Percentiles rank a stretch among this genome's conserved stretches.
Evolutionary conservation across 2,797 vertebrate species (phyloP).

Genomic region (Phrynocephalus forsythii): DNA sequence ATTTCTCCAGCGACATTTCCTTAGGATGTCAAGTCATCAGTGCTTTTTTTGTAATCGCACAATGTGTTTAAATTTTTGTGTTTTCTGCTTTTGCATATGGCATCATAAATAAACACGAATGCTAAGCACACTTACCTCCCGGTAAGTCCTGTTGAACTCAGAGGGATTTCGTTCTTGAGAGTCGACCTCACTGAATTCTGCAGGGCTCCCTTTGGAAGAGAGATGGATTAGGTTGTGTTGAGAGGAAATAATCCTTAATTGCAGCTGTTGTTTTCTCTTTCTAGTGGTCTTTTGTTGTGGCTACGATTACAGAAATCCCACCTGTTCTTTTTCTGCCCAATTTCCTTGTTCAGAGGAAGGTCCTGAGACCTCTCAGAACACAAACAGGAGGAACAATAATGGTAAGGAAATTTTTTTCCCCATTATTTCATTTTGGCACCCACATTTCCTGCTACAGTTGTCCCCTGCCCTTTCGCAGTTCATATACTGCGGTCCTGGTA

Average conservation of each 20-base stretch:
- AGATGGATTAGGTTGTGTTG: not conserved
- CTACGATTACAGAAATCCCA: conserved; percentile 95
- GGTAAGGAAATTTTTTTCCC: conserved; percentile 79
- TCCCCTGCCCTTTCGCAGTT: too few relatives aligned
- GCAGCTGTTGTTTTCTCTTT: conserved; percentile 16
- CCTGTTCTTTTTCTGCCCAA: conserved; percentile 93
- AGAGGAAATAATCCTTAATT: conserved; percentile 6
- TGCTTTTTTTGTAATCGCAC: conserved; percentile 9
- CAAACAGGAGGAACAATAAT: conserved; percentile 98
- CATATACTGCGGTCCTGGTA: too few relatives aligned
- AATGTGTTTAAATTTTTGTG: not conserved
- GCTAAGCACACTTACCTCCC: not conserved
- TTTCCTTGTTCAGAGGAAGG: conserved; percentile 93
- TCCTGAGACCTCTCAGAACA: conserved; percentile 87
- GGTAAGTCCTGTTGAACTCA: not conserved
- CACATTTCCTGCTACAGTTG: too few relatives aligned
- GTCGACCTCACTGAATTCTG: not conserved
- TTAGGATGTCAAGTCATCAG: not conserved
- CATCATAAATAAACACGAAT: not conserved
- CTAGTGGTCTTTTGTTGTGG: conserved; percentile 94
- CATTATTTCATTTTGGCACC: not conserved
- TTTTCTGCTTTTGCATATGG: conserved; percentile 16
- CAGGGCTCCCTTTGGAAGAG: not conserved
- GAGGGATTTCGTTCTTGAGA: not conserved
- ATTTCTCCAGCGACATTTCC: conserved; percentile 9